Evolutionary conservation across 2,797 vertebrate species (phyloP), one percentile per base, ranked within the genome.

Genomic region (Myripristis murdjan): DNA sequence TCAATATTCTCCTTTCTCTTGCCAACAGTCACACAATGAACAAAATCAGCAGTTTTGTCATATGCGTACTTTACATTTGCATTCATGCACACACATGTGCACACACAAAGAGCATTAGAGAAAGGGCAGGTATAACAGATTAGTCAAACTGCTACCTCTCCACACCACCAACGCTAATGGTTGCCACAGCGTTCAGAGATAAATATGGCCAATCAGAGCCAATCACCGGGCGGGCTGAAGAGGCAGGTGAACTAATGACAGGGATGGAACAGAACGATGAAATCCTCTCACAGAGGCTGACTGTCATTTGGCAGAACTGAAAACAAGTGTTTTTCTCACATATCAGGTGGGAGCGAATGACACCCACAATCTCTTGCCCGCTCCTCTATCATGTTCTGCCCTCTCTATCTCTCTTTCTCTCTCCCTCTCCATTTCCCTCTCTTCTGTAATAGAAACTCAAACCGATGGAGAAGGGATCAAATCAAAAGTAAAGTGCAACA

Each of bases 221-320:
- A 91, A 92, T 93, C 90, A 87, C 69, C 35, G 24, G 70, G 81
- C 69, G 12, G 80, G 75, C 81, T 89, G 87, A 90, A 91, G 89
- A 92, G 90, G 89, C 87, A 91, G 88, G 84, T 88, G 87, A 92
- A 84, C 87, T 88, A 92, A 92, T 92, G 91, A 87, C 83, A 58
- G 78, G 65, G 75, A 90, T 54, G 67, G 75, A 86, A 61, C 65
- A 72, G 46, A 82, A 44, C 37, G 61, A 81, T 88, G 76, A 85
- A 85, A 87, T 79, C 77, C 76, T 80, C 82, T 84, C 84, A 54
- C 54, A 28, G 52, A 87, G 83, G 73, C 84, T 59, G 67, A 82
- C 74, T 70, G 70, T 83, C 86, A 82, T 86, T 89, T 76, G 76
- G 82, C 81, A 78, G 63, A 63, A 86, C 74, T 73, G 71, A 87